Percentiles rank a stretch among this genome's conserved stretches.
Evolutionary conservation across 1,140 invertebrate genomes (phyloP).

Genomic region (Drosophila equinoxialis): DNA sequence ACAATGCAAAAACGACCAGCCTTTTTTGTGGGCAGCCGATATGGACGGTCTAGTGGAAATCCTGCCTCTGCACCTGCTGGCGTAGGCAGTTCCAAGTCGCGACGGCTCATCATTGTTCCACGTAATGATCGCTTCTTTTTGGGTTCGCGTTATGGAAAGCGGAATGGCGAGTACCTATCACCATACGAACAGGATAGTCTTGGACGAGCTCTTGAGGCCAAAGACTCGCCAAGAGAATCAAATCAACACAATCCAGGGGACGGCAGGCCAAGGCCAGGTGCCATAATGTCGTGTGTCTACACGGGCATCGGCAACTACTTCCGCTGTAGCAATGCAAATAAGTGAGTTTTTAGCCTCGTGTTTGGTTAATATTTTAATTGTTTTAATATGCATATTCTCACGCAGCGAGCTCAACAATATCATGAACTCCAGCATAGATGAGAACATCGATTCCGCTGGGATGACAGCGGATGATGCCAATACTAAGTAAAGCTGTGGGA

Average conservation of each 20-base stretch:
- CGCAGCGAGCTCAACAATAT: slow-evolving; percentile 43
- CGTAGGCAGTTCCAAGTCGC: slow-evolving; percentile 55
- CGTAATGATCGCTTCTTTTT: slow-evolving; percentile 81
- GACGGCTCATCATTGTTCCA: slow-evolving; percentile 71
- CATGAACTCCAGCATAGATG: slow-evolving; percentile 26
- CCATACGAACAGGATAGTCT: slow-evolving; percentile 60
- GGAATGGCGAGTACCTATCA: slow-evolving; percentile 52
- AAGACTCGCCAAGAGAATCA: slow-evolving; percentile 11
- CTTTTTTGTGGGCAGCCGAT: slow-evolving; percentile 82
- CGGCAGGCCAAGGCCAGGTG: slow-evolving; percentile 12
- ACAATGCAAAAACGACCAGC: slow-evolving; percentile 62
- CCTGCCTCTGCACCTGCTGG: slow-evolving; percentile 7
- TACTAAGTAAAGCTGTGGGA: slow-evolving; percentile 25
- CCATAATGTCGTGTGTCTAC: slow-evolving; percentile 64
- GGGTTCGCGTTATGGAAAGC: slow-evolving; percentile 80
- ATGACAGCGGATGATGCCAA: slow-evolving; percentile 34
- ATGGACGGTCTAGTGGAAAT: slow-evolving; percentile 70
- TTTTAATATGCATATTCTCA: not conserved
- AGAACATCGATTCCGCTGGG: slow-evolving; percentile 31
- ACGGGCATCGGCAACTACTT: slow-evolving; percentile 71
- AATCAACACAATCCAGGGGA: slow-evolving; percentile 4
- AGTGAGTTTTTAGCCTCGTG: slow-evolving; percentile 44
- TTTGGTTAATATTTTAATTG: not conserved
- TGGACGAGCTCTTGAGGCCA: slow-evolving; percentile 32
- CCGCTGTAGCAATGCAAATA: slow-evolving; percentile 57